Evolutionary conservation across 2,113 vertebrate species (phyloP), one percentile per base, ranked within the genome.

Genomic region (Patagioenas fasciata): DNA sequence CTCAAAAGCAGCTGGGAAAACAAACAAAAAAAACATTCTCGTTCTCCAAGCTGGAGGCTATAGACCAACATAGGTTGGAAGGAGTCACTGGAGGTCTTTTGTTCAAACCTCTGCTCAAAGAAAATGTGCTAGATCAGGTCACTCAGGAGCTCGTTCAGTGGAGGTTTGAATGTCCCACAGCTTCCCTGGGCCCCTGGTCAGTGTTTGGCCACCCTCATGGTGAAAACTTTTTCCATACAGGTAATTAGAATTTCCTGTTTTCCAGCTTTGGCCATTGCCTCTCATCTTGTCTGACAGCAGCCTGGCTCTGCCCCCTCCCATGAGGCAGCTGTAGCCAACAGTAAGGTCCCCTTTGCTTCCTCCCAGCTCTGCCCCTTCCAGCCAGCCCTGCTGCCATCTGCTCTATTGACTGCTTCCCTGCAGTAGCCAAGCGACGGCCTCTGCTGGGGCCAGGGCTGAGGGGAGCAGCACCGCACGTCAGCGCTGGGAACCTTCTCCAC

Each of bases 161-260:
- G 75, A 84, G 56, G 26, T 69, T 4, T 79, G 50, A 53, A 20
- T 21, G 40, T 53, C 54, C 31, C 36, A 44, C 58, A 84, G 93
- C 67, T 71, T 25, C 89, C 62, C 77, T 50, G 51, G 51, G 61
- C 13, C 36, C n/a, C 61, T 65, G 44, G 18, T 29, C 66, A 72
- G 24, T 24, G 14, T 65, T 38, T 57, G 70, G 65, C 54, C 79
- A 93, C 50, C 25, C 85, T 65, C 73, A 10, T 6, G 24, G 85
- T 60, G 16, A 91, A 81, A 3, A 0, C 21, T 44, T 85, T 94
- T 96, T 96, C 94, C 92, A 66, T 1, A 26, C 3, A 73, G 62
- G 44, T 90, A 77, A 85, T 70, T 62, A 90, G 71, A 85, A 61
- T 62, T 94, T 96, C 95, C 90, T 94, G 94, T 94, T 96, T 95